Conservation (phyloP, 2,888 invertebrate genomes). For the Phytoseiulus persimilis region DNA sequence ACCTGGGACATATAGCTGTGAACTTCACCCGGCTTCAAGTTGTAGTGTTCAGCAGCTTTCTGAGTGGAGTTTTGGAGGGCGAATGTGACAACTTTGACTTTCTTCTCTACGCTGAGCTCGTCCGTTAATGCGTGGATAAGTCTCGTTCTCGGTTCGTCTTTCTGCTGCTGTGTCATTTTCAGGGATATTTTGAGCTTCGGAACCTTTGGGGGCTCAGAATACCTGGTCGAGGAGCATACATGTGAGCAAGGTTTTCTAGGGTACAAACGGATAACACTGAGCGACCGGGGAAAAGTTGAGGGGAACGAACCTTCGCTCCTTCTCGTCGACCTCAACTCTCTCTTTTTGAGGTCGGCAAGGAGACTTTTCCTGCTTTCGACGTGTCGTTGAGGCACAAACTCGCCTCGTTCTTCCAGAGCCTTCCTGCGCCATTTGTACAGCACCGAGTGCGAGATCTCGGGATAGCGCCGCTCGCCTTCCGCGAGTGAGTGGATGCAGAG, state of each 20-base stretch:
- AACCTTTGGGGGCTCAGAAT: slow-evolving; percentile 32
- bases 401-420: slow-evolving; percentile 1
- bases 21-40: slow-evolving; percentile 19
- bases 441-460: slow-evolving; percentile 27
- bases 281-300: background rate
- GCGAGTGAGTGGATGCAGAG: slow-evolving; percentile 21
- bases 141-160: slow-evolving; percentile 23
- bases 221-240: background rate
- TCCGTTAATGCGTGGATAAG: background rate
- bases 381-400: slow-evolving; percentile 18
- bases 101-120: slow-evolving; percentile 31
- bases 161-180: background rate
- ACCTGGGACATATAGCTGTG: slow-evolving; percentile 37
- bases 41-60: slow-evolving; percentile 30
- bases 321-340: slow-evolving; percentile 24
- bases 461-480: slow-evolving; percentile 20
- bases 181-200: slow-evolving; percentile 36
- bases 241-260: too few species aligned
- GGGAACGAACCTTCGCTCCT: slow-evolving; percentile 10
- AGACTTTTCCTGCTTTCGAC: slow-evolving; percentile 11
- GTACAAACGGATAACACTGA: too few species aligned
- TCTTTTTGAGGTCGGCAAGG: slow-evolving; percentile 33
- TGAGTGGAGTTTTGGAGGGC: slow-evolving; percentile 34
- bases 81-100: slow-evolving; percentile 27
- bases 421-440: slow-evolving; percentile 22